Conservation (phyloP, 92 coral and sea anemone genomes). For the Porites divaricata region DNA sequence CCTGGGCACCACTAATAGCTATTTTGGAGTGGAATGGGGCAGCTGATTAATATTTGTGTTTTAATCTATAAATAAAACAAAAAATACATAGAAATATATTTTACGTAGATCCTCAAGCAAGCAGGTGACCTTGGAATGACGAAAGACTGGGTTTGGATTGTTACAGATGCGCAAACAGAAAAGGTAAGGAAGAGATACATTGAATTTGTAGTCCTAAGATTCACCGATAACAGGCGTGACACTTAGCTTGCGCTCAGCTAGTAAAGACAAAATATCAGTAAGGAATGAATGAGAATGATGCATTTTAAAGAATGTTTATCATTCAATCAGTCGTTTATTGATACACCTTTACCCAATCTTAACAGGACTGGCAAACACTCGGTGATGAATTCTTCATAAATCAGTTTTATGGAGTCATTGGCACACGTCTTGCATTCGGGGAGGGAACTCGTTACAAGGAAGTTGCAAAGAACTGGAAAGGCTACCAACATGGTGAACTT, state of each 20-base stretch:
- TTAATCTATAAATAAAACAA: not conserved
- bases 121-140: slow-evolving; percentile 78
- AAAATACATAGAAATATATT: slow-evolving; percentile 19
- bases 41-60: too few species aligned
- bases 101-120: slow-evolving; percentile 60
- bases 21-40: too few species aligned
- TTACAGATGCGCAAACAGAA: slow-evolving; percentile 75
- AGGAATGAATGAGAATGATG: not conserved
- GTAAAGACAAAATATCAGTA: not conserved
- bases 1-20: too few species aligned
- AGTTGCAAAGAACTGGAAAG: slow-evolving; percentile 33
- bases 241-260: too few species aligned
- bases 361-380: slow-evolving; percentile 38
- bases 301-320: not conserved
- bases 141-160: slow-evolving; percentile 85
- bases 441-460: slow-evolving; percentile 48
- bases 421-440: slow-evolving; percentile 56
- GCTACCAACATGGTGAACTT: slow-evolving; percentile 14
- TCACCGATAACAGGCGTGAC: too few species aligned
- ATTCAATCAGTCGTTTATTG: not conserved
- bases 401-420: slow-evolving; percentile 60
- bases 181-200: slow-evolving; percentile 32
- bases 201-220: not conserved
- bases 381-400: slow-evolving; percentile 28
- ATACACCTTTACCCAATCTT: not conserved